Evolutionary conservation across 1,140 invertebrate genomes (phyloP).

Genomic region (Solen grandis): DNA sequence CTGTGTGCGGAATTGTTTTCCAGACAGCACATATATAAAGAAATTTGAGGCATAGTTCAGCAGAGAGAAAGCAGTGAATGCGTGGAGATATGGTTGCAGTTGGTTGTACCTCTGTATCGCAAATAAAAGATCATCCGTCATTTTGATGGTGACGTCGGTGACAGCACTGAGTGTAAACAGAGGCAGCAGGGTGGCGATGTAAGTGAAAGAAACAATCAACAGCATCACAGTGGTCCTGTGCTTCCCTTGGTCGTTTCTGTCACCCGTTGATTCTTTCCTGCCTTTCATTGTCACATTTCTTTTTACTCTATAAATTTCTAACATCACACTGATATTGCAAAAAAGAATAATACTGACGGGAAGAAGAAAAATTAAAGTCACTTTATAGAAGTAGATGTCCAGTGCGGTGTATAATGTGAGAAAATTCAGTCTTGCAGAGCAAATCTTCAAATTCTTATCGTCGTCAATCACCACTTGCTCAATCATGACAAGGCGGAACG

Average conservation of each 20-base stretch:
- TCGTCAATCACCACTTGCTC: not conserved
- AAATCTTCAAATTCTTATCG: not conserved
- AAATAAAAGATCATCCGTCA: not conserved
- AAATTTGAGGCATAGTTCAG: conserved; percentile 76
- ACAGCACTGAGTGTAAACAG: conserved; percentile 64
- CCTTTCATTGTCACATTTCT: conserved; percentile 53
- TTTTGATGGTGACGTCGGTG: conserved; percentile 56
- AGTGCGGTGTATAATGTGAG: conserved; percentile 6
- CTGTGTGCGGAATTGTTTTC: conserved; percentile 71
- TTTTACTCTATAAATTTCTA: conserved; percentile 64
- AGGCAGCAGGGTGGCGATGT: conserved; percentile 72
- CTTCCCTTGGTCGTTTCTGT: conserved; percentile 43
- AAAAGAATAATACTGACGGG: conserved; percentile 19
- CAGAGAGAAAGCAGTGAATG: conserved; percentile 62
- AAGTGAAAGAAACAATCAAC: conserved; percentile 72
- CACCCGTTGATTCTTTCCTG: not conserved
- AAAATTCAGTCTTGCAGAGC: not conserved
- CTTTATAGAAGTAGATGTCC: conserved; percentile 32
- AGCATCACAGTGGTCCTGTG: conserved; percentile 77
- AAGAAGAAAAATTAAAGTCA: conserved; percentile 6
- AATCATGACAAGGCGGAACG: conserved; percentile 33
- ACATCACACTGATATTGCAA: conserved; percentile 71
- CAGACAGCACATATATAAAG: conserved; percentile 74
- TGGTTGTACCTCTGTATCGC: conserved; percentile 10
- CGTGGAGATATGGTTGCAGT: conserved; percentile 59